These are phyloP conservation scores for Drosophila ezoana DNA, from an alignment of 2,888 invertebrate species.

Conservation along the genomic window DNA sequence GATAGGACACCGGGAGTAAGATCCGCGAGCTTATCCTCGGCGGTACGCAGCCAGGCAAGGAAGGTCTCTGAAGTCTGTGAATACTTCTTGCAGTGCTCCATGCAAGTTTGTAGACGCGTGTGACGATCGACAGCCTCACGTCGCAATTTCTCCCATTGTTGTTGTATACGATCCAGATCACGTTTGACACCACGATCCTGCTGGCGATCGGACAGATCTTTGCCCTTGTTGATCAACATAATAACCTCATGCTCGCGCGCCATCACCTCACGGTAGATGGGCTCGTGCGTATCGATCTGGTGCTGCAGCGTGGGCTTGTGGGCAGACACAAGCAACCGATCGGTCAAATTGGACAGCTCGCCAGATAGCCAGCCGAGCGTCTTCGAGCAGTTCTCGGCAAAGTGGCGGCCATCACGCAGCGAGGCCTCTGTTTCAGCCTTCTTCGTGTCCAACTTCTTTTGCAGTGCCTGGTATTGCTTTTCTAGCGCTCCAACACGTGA, in stretches of 20 bases:
- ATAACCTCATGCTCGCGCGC: conserved; percentile 96
- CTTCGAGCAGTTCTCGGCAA: conserved; percentile 94
- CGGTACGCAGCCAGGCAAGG: conserved; percentile 94
- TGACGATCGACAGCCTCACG: conserved; percentile 94
- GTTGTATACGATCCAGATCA: conserved; percentile 94
- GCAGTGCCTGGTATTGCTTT: conserved; percentile 94
- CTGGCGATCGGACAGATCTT: conserved; percentile 87
- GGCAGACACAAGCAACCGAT: conserved; percentile 93
- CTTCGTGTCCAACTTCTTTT: conserved; percentile 94
- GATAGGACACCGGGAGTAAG: conserved; percentile 92
- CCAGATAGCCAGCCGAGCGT: conserved; percentile 96
- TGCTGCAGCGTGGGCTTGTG: conserved; percentile 92
- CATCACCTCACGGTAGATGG: conserved; percentile 94
- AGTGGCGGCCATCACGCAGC: conserved; percentile 94
- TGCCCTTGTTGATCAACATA: conserved; percentile 96
- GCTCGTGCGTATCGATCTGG: conserved; percentile 95
- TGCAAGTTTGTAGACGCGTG: conserved; percentile 93
- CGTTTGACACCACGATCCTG: conserved; percentile 88
- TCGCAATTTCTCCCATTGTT: conserved; percentile 96
- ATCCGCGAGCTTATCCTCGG: conserved; percentile 93
- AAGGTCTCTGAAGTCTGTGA: conserved; percentile 93
- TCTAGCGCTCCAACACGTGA: conserved; percentile 94
- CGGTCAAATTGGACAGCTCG: conserved; percentile 90
- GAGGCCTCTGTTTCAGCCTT: conserved; percentile 96
- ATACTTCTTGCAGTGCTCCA: conserved; percentile 96